These are phyloP conservation scores for Drosophila kambysellisi DNA, from an alignment of 2,888 invertebrate genomes.

Conservation along the genomic window DNA sequence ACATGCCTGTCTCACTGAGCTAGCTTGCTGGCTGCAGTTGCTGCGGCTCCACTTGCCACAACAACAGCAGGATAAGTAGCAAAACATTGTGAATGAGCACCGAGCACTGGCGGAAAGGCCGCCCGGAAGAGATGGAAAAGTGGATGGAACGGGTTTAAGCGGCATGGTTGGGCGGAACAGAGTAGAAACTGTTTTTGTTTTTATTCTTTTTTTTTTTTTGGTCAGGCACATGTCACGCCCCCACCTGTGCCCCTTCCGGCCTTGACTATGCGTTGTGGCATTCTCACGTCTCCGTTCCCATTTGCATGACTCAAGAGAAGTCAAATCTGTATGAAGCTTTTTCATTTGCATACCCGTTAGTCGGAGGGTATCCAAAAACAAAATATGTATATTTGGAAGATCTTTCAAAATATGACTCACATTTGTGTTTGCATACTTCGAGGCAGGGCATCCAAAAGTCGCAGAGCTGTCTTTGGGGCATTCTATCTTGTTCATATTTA, in stretches of 20 bases:
- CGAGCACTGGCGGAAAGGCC: neutral
- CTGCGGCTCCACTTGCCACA: slow-evolving; percentile 21
- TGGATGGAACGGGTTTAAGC: slow-evolving; percentile 2
- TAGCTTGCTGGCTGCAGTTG: slow-evolving; percentile 29
- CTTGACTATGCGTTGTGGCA: slow-evolving; percentile 33
- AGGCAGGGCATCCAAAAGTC: slow-evolving; percentile 17
- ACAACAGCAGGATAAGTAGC: slow-evolving; percentile 39
- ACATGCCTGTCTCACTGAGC: slow-evolving; percentile 37
- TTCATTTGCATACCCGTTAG: slow-evolving; percentile 22
- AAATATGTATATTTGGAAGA: neutral
- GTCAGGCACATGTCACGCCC: slow-evolving; percentile 24
- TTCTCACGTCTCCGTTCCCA: slow-evolving; percentile 43
- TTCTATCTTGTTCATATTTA: slow-evolving; percentile 34
- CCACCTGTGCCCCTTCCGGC: slow-evolving; percentile 14
- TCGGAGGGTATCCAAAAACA: neutral
- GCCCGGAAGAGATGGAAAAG: slow-evolving; percentile 4
- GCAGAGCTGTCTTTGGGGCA: neutral
- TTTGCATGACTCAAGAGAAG: slow-evolving; percentile 41
- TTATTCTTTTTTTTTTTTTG: slow-evolving; percentile 10
- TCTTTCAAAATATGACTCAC: neutral
- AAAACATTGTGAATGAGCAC: slow-evolving; percentile 31
- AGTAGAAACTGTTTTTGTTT: slow-evolving; percentile 1
- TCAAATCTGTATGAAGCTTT: slow-evolving; percentile 23
- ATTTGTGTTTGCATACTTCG: neutral
- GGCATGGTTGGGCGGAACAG: neutral